Percentiles rank a stretch among this genome's conserved stretches.
Evolutionary conservation across 2,797 vertebrate genomes (phyloP).

Genomic region (Vultur gryphus): DNA sequence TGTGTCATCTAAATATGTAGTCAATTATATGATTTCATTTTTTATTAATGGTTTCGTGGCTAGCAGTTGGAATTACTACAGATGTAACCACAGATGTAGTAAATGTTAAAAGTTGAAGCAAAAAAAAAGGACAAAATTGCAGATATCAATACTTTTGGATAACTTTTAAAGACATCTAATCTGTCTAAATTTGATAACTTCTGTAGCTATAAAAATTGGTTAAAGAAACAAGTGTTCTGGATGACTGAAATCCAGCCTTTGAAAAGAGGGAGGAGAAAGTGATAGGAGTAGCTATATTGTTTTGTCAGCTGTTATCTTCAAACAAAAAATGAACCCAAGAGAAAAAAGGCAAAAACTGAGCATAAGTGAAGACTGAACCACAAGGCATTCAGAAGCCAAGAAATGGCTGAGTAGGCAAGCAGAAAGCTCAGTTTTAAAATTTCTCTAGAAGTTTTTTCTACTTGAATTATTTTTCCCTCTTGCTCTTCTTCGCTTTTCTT

Average conservation of each 20-base stretch:
- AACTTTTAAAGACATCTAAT: not conserved
- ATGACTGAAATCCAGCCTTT: not conserved
- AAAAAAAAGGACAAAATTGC: fast-evolving
- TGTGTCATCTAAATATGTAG: not conserved
- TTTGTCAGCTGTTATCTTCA: not conserved
- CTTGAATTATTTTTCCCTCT: not conserved
- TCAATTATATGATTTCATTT: not conserved
- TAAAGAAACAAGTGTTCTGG: not conserved
- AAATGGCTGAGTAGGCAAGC: not conserved
- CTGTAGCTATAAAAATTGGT: not conserved
- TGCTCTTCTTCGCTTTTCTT: not conserved
- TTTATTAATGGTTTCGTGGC: not conserved
- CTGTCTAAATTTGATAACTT: not conserved
- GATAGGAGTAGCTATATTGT: not conserved
- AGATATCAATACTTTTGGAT: not conserved
- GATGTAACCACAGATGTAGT: fast-evolving
- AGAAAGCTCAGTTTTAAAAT: not conserved
- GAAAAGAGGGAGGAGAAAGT: not conserved
- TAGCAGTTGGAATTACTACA: not conserved
- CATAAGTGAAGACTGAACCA: not conserved
- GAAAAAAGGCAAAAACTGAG: not conserved
- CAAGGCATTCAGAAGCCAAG: not conserved
- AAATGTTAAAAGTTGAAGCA: not conserved
- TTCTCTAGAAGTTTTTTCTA: not conserved
- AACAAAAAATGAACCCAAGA: not conserved